Percentiles rank a stretch among this genome's conserved stretches.
These are phyloP conservation scores for Heliconius eleuchia DNA, from an alignment of 1,140 invertebrate genomes.

Conservation along the genomic window DNA sequence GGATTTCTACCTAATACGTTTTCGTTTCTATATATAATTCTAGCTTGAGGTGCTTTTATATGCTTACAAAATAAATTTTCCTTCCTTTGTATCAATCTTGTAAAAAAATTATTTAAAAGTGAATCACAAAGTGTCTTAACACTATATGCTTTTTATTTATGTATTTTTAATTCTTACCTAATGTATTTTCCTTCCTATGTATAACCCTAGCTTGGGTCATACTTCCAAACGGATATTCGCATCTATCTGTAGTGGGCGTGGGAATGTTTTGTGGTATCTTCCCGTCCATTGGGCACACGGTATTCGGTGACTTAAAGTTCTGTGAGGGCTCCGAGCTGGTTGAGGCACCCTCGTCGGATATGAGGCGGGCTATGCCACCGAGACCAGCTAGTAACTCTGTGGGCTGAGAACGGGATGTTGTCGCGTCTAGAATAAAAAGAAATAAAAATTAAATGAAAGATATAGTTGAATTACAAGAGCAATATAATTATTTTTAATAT, in stretches of 20 bases:
- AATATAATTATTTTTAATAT: too few species aligned
- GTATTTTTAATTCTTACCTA: constrained; percentile 58
- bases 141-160: background rate
- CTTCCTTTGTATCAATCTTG: too few species aligned
- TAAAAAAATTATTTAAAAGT: too few species aligned
- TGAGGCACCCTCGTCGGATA: constrained; percentile 57
- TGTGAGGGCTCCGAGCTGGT: constrained; percentile 49
- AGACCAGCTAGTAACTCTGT: constrained; percentile 66
- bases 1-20: too few species aligned
- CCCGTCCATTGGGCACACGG: constrained; percentile 90
- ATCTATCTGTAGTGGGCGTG: constrained; percentile 74
- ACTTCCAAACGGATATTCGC: constrained; percentile 92
- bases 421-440: constrained; percentile 52
- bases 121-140: background rate
- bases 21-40: background rate
- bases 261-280: constrained; percentile 83
- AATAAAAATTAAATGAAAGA: background rate
- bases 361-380: constrained; percentile 67
- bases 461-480: background rate
- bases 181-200: constrained; percentile 81
- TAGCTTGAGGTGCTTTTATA: background rate
- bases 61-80: too few species aligned
- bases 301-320: constrained; percentile 90
- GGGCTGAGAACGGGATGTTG: constrained; percentile 60
- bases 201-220: constrained; percentile 91